Conservation (phyloP, 2,888 invertebrate species). For the Magallana nippona region DNA sequence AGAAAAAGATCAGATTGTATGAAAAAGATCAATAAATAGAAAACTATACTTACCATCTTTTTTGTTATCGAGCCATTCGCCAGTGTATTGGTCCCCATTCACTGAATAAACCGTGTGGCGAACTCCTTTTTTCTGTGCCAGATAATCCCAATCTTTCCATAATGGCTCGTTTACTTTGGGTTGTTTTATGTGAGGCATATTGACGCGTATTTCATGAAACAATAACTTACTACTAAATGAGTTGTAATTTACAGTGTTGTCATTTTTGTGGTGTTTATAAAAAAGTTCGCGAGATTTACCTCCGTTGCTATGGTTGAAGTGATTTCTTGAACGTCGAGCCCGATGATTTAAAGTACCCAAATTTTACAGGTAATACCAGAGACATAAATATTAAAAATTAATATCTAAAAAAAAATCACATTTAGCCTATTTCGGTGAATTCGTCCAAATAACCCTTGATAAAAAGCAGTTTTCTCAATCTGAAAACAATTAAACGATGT, state of each 20-base stretch:
- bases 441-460: too few relatives aligned
- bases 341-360: too few relatives aligned
- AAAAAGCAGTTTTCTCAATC: too few relatives aligned
- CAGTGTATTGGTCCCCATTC: constrained; percentile 79
- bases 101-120: constrained; percentile 79
- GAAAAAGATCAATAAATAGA: background rate
- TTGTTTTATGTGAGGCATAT: constrained; percentile 74
- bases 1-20: background rate
- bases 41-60: constrained; percentile 76
- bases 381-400: too few relatives aligned
- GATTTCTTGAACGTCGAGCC: too few relatives aligned
- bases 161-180: constrained; percentile 72
- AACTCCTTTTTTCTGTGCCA: constrained; percentile 79
- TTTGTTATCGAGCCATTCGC: constrained; percentile 80
- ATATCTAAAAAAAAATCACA: too few relatives aligned
- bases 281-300: background rate
- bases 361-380: too few relatives aligned
- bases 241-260: background rate
- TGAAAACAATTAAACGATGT: too few relatives aligned
- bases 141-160: constrained; percentile 79
- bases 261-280: background rate
- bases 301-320: constrained; percentile 11
- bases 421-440: too few relatives aligned
- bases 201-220: background rate
- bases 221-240: background rate